phyloP scores from a whole-genome alignment of 37 sponge, comb jelly and placozoan genomes.

The Axinella damicornis region DNA sequence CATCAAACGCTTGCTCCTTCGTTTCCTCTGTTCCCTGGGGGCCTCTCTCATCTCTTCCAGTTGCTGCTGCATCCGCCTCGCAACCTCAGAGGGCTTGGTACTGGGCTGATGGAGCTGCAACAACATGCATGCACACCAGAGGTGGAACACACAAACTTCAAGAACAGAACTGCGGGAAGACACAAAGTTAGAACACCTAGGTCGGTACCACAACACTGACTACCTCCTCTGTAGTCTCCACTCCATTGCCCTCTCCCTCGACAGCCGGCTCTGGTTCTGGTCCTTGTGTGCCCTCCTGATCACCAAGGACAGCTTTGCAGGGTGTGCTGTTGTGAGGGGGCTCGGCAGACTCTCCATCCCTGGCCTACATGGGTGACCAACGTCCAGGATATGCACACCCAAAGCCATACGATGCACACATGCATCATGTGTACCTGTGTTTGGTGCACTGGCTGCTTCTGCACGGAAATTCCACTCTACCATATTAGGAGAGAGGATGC shows the following conservation, averaged over 20 bases:
- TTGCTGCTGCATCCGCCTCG: conserved; percentile 45
- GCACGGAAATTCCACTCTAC: too few species aligned
- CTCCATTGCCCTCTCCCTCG: neutral
- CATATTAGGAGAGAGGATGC: too few species aligned
- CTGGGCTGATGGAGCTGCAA: neutral
- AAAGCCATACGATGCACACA: too few species aligned
- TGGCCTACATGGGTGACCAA: neutral
- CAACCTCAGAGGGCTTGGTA: conserved; percentile 12
- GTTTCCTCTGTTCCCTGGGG: conserved; percentile 23
- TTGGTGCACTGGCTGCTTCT: too few species aligned
- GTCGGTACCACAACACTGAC: neutral
- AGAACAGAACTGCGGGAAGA: too few species aligned
- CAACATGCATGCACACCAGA: neutral
- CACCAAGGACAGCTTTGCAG: too few species aligned
- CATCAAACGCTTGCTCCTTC: conserved; percentile 41
- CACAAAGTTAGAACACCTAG: too few species aligned
- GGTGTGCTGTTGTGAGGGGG: too few species aligned
- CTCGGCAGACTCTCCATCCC: neutral
- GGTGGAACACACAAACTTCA: neutral
- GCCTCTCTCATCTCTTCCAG: conserved; percentile 62
- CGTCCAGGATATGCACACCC: too few species aligned
- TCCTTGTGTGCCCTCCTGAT: neutral
- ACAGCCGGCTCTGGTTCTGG: neutral
- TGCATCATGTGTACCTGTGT: too few species aligned
- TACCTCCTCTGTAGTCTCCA: neutral